Evolutionary conservation across 2,797 vertebrate genomes (phyloP).

Genomic region (Leuciscus waleckii): DNA sequence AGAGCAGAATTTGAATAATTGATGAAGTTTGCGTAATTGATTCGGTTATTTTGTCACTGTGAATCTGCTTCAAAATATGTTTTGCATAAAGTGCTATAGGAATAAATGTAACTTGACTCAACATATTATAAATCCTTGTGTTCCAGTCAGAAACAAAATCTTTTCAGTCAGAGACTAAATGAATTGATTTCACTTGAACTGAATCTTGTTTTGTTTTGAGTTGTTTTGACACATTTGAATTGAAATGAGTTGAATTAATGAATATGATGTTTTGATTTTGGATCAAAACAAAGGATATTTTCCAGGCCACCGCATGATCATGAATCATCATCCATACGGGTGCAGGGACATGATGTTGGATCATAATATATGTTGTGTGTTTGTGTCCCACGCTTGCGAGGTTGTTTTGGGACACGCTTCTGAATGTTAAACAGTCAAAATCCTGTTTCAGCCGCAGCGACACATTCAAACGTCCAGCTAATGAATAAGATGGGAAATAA

Average conservation of each 20-base stretch:
- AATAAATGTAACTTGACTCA: not conserved
- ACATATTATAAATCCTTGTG: not conserved
- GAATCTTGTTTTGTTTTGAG: not conserved
- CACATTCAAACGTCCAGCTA: slow-evolving; percentile 18
- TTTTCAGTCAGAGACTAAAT: not conserved
- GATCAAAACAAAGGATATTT: slow-evolving; percentile 8
- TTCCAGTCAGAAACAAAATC: not conserved
- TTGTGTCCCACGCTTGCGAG: slow-evolving; percentile 13
- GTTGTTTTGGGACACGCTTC: slow-evolving; percentile 22
- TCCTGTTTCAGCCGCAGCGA: not conserved
- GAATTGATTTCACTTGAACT: not conserved
- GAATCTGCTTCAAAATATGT: not conserved
- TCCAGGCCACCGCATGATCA: not conserved
- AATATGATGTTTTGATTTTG: not conserved
- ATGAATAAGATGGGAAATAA: slow-evolving; percentile 23
- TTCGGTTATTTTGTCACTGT: not conserved
- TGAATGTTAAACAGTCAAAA: slow-evolving; percentile 41
- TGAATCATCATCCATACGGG: not conserved
- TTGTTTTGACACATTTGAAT: not conserved
- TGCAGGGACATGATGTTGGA: not conserved
- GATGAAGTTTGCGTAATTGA: not conserved
- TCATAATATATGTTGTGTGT: slow-evolving; percentile 13
- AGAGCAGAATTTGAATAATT: not conserved
- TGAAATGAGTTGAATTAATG: not conserved
- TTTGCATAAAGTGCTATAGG: not conserved